Evolutionary conservation across 2,113 vertebrate genomes (phyloP).

Genomic region (Probosciger aterrimus): DNA sequence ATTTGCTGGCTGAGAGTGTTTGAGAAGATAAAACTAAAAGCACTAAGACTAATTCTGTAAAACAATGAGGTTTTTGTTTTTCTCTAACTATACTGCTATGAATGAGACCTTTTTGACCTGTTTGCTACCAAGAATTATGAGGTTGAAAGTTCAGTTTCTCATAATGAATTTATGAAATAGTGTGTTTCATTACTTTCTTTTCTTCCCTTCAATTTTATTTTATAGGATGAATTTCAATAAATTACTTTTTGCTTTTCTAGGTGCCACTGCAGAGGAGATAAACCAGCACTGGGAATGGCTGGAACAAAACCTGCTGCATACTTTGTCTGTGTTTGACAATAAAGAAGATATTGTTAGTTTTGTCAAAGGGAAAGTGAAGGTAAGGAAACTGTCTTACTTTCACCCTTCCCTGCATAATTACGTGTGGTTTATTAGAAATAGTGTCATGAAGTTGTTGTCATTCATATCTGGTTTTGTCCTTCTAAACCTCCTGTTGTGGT

Average conservation of each 20-base stretch:
- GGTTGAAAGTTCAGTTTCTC: conserved; percentile 11
- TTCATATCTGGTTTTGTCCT: background rate
- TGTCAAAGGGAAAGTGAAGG: conserved; percentile 95
- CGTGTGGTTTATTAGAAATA: background rate
- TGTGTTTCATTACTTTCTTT: background rate
- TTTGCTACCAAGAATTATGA: background rate
- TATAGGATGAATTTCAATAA: background rate
- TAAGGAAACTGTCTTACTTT: conserved; percentile 43
- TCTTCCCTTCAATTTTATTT: background rate
- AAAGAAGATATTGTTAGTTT: conserved; percentile 93
- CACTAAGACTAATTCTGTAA: background rate
- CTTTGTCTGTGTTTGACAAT: conserved; percentile 94
- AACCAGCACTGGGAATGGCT: conserved; percentile 96
- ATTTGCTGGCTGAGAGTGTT: background rate
- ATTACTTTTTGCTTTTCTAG: conserved; percentile 65
- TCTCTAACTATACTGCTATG: background rate
- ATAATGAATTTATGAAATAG: background rate
- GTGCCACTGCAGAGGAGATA: conserved; percentile 89
- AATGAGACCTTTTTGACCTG: background rate
- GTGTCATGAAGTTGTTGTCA: background rate
- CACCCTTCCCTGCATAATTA: background rate
- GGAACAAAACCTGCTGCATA: conserved; percentile 90
- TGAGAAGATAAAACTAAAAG: background rate
- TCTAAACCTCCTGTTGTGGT: background rate
- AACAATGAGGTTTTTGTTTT: conserved; percentile 23